A percentile compares a stretch with the other conserved stretches of the same genome.
phyloP scores from a whole-genome alignment of 2,113 vertebrate genomes.

The Emydocephalus ijimae region DNA sequence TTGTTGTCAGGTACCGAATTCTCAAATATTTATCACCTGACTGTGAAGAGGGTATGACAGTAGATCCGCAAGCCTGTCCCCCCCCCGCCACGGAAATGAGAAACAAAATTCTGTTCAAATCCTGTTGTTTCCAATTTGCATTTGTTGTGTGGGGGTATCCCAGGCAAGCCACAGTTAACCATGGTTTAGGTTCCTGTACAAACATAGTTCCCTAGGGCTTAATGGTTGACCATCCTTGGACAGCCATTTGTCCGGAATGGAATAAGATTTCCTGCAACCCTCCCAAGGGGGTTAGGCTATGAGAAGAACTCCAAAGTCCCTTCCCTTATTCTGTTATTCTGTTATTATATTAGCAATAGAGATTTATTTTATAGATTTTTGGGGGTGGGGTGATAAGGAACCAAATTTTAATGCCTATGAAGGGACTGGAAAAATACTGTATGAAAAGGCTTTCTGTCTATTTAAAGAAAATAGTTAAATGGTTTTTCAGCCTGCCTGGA shows the following conservation, averaged over 20 bases:
- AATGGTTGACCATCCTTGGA: not conserved
- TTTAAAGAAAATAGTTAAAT: not conserved
- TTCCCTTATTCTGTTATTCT: not conserved
- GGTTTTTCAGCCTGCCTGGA: not conserved
- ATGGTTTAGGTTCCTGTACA: not conserved
- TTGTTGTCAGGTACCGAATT: not conserved
- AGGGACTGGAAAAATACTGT: not conserved
- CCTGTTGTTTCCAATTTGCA: not conserved
- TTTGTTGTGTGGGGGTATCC: not conserved
- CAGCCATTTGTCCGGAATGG: not conserved
- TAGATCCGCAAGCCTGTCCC: not conserved
- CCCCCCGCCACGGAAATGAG: not conserved
- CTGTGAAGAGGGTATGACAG: not conserved
- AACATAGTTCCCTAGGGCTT: not conserved
- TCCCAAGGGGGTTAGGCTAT: not conserved
- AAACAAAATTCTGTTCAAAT: not conserved
- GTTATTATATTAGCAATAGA: not conserved
- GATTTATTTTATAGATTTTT: not conserved
- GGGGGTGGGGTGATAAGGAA: not conserved
- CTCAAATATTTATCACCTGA: not conserved
- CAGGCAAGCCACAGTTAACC: not conserved
- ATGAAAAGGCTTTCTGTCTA: not conserved
- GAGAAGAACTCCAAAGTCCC: not conserved
- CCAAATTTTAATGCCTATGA: not conserved
- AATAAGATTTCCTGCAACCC: not conserved